Base-by-base conservation (phyloP, 2,888 invertebrate genomes). In the Chrysolina oricalcia region DNA sequence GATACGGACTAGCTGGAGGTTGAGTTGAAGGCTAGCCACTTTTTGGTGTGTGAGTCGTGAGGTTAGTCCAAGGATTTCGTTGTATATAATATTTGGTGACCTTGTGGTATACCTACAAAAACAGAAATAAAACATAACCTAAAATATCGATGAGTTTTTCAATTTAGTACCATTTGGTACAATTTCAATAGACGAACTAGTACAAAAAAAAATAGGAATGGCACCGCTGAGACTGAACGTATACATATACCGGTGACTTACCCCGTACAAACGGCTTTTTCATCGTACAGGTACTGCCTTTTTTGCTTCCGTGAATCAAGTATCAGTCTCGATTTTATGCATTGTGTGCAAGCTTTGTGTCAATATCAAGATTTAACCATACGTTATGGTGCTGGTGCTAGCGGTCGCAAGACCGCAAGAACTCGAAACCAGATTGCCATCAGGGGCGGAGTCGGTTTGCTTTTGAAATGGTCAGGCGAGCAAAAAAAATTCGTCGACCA, bases 381-480 rank as follows among this genome's bases (percentile, higher is more conserved):
- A 35, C 59, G 27, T 27, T 35, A 59, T 59, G 59, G 59, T 59
- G 59, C 59, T 59, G 59, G 59, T 59, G 59, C 59, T 23, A 59
- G 35, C 35, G 23, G 59, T 59, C 15, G 59, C n/a, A 27, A 35
- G 27, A 59, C 59, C 59, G 59, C 59, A 59, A 59, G 27, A 35
- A 59, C 59, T 27, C 59, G 15, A 59, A 59, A 59, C 59, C 35
- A 59, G 59, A 59, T 59, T 59, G 27, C 27, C 59, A 59, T 59
- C 59, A 59, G 59, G 59, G 59, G 35, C 59, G 59, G n/a, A 59
- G 59, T 59, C 27, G 59, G 59, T 27, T 27, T 59, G 59, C 50
- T 19, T 50, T 50, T 19, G 50, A 50, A 50, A 50, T 15, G 43
- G 43, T 13, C 17, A 50, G 19, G 50, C 50, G 59, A 23, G 11